Percentiles rank a stretch among this genome's conserved stretches.
These are phyloP conservation scores for Orussus abietinus DNA, from an alignment of 1,140 invertebrate species.

Conservation along the genomic window DNA sequence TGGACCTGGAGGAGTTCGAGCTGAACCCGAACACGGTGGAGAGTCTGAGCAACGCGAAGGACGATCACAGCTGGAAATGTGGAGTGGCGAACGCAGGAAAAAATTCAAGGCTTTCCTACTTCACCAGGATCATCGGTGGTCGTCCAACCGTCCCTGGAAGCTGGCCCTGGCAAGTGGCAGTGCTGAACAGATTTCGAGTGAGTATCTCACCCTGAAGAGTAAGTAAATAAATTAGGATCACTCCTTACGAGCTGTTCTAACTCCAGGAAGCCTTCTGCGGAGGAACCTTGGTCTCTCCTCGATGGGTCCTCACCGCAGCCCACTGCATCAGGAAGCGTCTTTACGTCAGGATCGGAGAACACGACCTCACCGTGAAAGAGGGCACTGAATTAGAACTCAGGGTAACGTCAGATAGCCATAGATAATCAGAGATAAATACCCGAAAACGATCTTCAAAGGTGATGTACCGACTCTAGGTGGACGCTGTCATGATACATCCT, in stretches of 20 bases:
- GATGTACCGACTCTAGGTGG: no score
- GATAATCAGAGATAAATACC: no score
- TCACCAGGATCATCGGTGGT: slow-evolving; percentile 78
- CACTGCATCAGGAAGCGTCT: slow-evolving; percentile 80
- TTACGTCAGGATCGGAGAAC: slow-evolving; percentile 79
- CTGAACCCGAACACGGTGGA: slow-evolving; percentile 37
- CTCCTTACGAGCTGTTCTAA: no score
- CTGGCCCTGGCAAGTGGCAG: slow-evolving; percentile 93
- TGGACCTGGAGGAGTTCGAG: slow-evolving; percentile 39
- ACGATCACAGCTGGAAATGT: slow-evolving; percentile 38
- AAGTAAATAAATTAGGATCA: background rate
- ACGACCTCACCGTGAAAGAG: slow-evolving; percentile 67
- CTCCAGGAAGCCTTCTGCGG: slow-evolving; percentile 84
- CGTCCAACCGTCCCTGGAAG: slow-evolving; percentile 68
- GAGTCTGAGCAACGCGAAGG: slow-evolving; percentile 27
- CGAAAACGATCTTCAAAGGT: background rate
- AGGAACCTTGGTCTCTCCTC: slow-evolving; percentile 78
- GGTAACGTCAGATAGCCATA: no score
- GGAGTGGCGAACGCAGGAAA: slow-evolving; percentile 32
- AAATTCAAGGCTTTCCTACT: slow-evolving; percentile 39
- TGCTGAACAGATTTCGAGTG: slow-evolving; percentile 78
- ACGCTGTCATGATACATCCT: slow-evolving; percentile 73
- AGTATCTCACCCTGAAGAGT: slow-evolving; percentile 18
- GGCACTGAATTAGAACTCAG: slow-evolving; percentile 69
- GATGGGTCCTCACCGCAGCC: slow-evolving; percentile 88